Evolutionary conservation across 2,888 invertebrate species (phyloP), one percentile per base, ranked within the genome.

Genomic region (Pyralis farinalis): DNA sequence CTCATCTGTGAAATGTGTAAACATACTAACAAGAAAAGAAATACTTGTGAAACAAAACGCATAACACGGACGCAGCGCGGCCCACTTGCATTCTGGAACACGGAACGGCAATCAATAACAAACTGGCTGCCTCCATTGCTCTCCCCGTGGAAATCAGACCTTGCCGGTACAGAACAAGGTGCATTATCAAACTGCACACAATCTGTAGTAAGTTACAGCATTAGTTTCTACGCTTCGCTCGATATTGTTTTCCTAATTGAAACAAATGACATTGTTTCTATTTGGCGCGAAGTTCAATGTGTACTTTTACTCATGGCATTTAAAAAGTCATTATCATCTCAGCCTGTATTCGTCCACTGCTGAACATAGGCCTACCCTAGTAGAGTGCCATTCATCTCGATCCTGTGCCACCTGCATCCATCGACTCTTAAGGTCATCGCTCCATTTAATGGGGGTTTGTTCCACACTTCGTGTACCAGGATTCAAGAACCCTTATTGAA

Each of bases 161-260:
- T 38, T 31, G n/a, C 0, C 1, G 3, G 1, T 7, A 12, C 9
- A 1, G 9, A 12, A 25, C 25, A 38, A 12, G 32, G 38, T 38
- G 12, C 11, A 38, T 32, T 25, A 25, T 38, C 1, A 6, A 9
- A 11, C 7, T 32, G 31, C 11, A 8, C 7, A 8, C n/a, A 25
- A 12, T 6, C 9, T 6, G 8, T 7, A 25, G 32, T 32, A 37
- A 38, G 31, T 38, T 22, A 21, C 11, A 37, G 9, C 21, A 31
- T 38, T 31, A 25, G 32, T 3, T 16, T 9, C 29, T 30, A 30
- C 11, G 29, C 29, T 30, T 10, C 7, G 25, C 25, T 20, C 44
- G 40, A 44, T 50, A 51, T 51, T 51, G 50, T 51, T 46, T 47
- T 47, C 42, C 42, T 51, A 51, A 51, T 51, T 47, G 50, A 46